Conservation (phyloP, 2,888 invertebrate species). For the Stegophylla sp. region DNA sequence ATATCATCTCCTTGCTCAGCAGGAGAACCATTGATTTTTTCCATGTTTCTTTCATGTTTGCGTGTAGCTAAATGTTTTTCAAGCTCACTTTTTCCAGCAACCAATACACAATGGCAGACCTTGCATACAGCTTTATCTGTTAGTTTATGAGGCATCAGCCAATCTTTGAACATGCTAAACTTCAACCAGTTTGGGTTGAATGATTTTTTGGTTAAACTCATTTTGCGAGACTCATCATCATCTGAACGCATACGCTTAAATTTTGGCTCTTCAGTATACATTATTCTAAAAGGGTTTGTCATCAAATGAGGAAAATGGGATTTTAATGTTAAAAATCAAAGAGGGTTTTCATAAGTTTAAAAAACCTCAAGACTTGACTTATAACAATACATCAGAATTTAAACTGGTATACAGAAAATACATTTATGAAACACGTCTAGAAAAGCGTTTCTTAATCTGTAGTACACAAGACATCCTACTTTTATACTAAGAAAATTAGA, state of each 20-base stretch:
- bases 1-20: conserved; percentile 47
- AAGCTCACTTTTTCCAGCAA: conserved; percentile 64
- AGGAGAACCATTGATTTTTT: conserved; percentile 54
- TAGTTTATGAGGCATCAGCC: conserved; percentile 62
- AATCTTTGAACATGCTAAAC: conserved; percentile 63
- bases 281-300: conserved; percentile 54
- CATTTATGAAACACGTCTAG: conserved; percentile 40
- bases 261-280: conserved; percentile 51
- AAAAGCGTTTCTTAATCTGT: too few species aligned
- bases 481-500: background rate
- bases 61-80: conserved; percentile 64
- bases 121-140: conserved; percentile 63
- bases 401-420: background rate
- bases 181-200: conserved; percentile 61
- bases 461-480: too few species aligned
- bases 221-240: conserved; percentile 52
- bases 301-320: conserved; percentile 41
- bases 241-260: conserved; percentile 53
- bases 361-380: background rate
- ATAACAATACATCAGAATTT: background rate
- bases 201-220: conserved; percentile 60
- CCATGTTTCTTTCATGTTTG: conserved; percentile 62
- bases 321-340: conserved; percentile 37
- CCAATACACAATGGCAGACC: conserved; percentile 63
- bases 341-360: conserved; percentile 40